Evolutionary conservation across 2,797 vertebrate genomes (phyloP).

Genomic region (Sparidentex hasta): DNA sequence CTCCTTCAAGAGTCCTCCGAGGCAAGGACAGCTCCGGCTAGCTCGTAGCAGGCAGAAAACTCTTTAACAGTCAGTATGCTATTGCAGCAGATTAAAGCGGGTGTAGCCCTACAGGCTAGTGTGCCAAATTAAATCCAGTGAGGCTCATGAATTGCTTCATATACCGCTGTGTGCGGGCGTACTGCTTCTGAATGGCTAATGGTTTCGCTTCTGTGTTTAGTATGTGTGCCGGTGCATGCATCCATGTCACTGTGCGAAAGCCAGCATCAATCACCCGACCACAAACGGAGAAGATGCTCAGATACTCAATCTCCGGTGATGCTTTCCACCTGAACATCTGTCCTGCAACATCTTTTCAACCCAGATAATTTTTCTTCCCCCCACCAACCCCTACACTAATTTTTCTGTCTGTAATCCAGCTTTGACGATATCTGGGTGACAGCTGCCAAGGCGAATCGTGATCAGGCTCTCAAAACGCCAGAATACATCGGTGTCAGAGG

Average conservation of each 20-base stretch:
- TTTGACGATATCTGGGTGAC: slow-evolving; percentile 58
- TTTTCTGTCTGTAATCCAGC: slow-evolving; percentile 8
- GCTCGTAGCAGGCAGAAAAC: slow-evolving; percentile 22
- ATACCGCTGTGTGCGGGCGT: neutral
- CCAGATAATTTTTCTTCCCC: neutral
- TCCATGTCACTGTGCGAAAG: slow-evolving; percentile 11
- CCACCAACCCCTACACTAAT: neutral
- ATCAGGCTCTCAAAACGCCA: slow-evolving; percentile 42
- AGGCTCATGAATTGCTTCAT: slow-evolving; percentile 36
- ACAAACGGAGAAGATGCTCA: slow-evolving; percentile 17
- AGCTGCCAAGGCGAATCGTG: slow-evolving; percentile 55
- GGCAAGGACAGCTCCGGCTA: slow-evolving; percentile 23
- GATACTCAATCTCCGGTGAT: slow-evolving; percentile 19
- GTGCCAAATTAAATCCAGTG: slow-evolving; percentile 47
- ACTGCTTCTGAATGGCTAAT: slow-evolving; percentile 27
- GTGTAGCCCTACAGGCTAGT: slow-evolving; percentile 46
- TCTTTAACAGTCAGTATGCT: neutral
- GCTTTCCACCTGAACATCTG: slow-evolving; percentile 43
- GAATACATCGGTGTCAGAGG: slow-evolving; percentile 12
- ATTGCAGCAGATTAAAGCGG: slow-evolving; percentile 48
- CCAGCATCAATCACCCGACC: slow-evolving; percentile 27
- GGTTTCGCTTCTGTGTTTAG: slow-evolving; percentile 8
- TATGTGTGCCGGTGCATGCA: neutral
- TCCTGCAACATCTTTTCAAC: slow-evolving; percentile 22
- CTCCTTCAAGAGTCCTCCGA: slow-evolving; percentile 37